phyloP scores from a whole-genome alignment of 2,113 vertebrate genomes.

The Eulemur rufifrons region DNA sequence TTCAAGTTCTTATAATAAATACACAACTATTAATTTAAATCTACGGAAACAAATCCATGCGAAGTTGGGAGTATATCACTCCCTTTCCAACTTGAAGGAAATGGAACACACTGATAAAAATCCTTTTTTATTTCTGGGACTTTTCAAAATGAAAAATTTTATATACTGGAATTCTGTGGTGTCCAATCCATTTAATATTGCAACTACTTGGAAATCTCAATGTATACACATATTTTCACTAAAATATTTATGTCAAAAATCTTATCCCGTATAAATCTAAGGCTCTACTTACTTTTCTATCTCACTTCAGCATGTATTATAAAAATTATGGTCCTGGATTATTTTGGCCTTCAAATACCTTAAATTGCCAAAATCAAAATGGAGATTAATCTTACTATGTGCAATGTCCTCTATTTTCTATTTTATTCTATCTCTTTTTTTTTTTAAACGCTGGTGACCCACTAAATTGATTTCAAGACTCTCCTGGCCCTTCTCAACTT shows the following conservation, averaged over 20 bases:
- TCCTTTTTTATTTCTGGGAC: background rate
- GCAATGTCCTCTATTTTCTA: background rate
- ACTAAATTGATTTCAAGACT: conserved; percentile 48
- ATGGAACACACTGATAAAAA: background rate
- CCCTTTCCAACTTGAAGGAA: conserved; percentile 3
- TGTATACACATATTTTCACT: background rate
- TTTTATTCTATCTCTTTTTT: conserved; percentile 20
- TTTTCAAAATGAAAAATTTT: conserved; percentile 17
- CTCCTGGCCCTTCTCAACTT: background rate
- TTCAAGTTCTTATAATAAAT: background rate
- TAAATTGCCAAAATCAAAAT: conserved; percentile 2
- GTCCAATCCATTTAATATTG: background rate
- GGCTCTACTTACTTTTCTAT: conserved; percentile 51
- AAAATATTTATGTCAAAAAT: background rate
- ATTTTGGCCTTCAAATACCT: conserved; percentile 5
- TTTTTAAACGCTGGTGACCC: background rate
- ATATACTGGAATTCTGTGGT: background rate
- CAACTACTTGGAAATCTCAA: background rate
- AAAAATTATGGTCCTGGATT: background rate
- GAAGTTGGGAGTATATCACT: background rate
- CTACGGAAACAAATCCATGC: conserved; percentile 5
- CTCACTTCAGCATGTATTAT: conserved; percentile 31
- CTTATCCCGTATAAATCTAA: background rate
- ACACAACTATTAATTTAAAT: conserved; percentile 11
- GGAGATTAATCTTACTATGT: background rate